Evolutionary conservation across 2,113 vertebrate species (phyloP).

Genomic region (Rhagologus leucostigma): DNA sequence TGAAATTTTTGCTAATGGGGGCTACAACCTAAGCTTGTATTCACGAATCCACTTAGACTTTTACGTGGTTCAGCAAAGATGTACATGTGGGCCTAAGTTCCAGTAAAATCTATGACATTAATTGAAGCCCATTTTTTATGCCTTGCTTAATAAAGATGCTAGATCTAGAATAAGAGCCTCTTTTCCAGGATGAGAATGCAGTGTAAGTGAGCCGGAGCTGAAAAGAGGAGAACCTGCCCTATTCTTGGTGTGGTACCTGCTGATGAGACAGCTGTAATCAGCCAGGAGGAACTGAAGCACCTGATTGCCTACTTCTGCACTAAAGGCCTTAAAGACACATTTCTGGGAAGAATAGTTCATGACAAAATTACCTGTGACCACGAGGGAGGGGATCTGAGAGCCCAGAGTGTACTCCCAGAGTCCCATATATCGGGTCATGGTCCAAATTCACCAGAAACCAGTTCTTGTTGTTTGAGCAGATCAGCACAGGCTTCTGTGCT

Average conservation of each 20-base stretch:
- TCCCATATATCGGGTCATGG: rapidly evolving
- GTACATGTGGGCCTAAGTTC: rapidly evolving
- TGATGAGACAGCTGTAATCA: background rate
- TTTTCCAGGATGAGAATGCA: background rate
- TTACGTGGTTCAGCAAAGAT: background rate
- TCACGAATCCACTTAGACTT: background rate
- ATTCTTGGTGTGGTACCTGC: background rate
- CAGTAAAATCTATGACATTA: background rate
- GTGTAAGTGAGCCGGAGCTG: background rate
- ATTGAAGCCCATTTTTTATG: background rate
- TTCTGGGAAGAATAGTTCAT: background rate
- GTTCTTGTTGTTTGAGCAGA: background rate
- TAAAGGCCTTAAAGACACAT: background rate
- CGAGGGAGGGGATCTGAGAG: background rate
- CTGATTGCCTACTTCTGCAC: background rate
- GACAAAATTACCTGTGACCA: background rate
- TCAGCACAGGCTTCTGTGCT: background rate
- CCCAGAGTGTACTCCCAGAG: background rate
- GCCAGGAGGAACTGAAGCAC: background rate
- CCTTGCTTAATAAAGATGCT: background rate
- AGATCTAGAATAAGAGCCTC: background rate
- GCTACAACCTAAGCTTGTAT: background rate
- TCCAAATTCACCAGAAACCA: background rate
- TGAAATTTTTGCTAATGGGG: background rate
- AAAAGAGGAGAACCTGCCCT: background rate